phyloP scores from a whole-genome alignment of 2,888 invertebrate species.

The Euplagia quadripunctaria region DNA sequence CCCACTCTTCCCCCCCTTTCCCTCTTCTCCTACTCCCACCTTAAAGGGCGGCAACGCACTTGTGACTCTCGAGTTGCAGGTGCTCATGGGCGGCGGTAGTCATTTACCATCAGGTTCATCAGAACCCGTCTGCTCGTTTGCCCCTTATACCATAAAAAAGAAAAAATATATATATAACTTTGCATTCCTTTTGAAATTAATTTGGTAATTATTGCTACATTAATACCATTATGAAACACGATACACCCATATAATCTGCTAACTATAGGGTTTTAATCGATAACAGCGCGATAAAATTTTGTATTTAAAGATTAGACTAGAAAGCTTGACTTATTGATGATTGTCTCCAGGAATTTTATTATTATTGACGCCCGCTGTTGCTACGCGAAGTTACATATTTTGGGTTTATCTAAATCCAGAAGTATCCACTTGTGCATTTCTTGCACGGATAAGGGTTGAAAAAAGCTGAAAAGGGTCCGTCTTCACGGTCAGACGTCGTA shows the following conservation, averaged over 20 bases:
- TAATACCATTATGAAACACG: slow-evolving; percentile 4
- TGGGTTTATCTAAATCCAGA: not conserved
- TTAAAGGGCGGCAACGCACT: too few species aligned
- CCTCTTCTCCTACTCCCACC: too few species aligned
- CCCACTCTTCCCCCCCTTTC: too few species aligned
- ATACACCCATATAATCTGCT: not conserved
- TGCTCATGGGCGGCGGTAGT: too few species aligned
- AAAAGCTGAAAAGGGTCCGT: not conserved
- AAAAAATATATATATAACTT: too few species aligned
- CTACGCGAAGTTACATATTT: not conserved
- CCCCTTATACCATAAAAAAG: too few species aligned
- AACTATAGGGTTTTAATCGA: not conserved
- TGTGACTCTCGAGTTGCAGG: too few species aligned
- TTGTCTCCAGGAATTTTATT: not conserved
- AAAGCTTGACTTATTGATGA: not conserved
- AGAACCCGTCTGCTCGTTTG: too few species aligned
- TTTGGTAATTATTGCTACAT: slow-evolving; percentile 1
- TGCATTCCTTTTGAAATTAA: not conserved
- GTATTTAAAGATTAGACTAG: not conserved
- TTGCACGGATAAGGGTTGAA: not conserved
- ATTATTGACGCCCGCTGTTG: not conserved
- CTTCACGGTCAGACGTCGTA: not conserved
- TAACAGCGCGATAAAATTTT: not conserved
- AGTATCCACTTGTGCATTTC: not conserved
- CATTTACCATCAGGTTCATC: too few species aligned